Evolutionary conservation across 2,888 invertebrate genomes (phyloP).

Genomic region (Bellardia pandia): DNA sequence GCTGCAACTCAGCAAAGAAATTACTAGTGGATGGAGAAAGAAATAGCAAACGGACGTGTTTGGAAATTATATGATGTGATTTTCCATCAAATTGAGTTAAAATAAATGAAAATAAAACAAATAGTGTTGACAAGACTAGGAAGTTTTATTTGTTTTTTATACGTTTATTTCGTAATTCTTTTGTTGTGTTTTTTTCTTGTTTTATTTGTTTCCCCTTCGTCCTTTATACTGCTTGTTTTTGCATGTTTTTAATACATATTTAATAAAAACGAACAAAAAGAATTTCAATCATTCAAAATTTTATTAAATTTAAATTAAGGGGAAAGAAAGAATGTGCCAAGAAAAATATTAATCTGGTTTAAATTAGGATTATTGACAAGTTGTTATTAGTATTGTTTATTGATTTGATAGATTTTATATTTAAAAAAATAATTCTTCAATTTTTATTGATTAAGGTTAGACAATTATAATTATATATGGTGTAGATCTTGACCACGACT

Average conservation of each 20-base stretch:
- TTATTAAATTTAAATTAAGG: constrained; percentile 39
- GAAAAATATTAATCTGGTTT: background rate
- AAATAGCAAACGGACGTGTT: constrained; percentile 80
- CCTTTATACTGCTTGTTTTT: background rate
- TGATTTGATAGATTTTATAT: too few relatives aligned
- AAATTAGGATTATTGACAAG: background rate
- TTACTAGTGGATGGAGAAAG: constrained; percentile 38
- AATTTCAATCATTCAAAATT: constrained; percentile 34
- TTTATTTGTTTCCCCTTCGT: background rate
- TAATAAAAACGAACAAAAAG: background rate
- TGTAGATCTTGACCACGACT: too few relatives aligned
- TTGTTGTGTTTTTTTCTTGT: background rate
- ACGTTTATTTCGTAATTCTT: constrained; percentile 32
- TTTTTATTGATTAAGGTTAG: too few relatives aligned
- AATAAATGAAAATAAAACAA: constrained; percentile 65
- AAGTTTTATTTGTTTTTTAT: constrained; percentile 58
- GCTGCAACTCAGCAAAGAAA: constrained; percentile 33
- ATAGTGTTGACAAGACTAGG: constrained; percentile 63
- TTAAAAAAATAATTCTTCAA: too few relatives aligned
- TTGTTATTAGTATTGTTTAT: too few relatives aligned
- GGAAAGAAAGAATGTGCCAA: background rate
- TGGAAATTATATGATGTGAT: constrained; percentile 84
- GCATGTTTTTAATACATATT: constrained; percentile 31
- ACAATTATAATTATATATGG: too few relatives aligned
- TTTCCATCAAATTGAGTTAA: constrained; percentile 82